These are phyloP conservation scores for Otus scops DNA, from an alignment of 2,797 vertebrate species.

Conservation along the genomic window DNA sequence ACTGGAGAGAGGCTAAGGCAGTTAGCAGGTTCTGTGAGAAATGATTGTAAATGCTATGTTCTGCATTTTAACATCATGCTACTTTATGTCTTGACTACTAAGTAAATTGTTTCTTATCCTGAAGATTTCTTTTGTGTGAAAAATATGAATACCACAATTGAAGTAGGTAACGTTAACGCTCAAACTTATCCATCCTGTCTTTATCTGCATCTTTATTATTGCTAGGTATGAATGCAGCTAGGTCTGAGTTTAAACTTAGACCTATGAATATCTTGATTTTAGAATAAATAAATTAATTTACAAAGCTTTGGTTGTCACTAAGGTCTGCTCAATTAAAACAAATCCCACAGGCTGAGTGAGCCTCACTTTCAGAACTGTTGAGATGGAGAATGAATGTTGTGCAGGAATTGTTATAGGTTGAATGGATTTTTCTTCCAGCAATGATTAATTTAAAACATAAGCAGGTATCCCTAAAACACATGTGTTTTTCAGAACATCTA, in stretches of 20 bases:
- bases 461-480: neutral
- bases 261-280: neutral
- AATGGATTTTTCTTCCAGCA: neutral
- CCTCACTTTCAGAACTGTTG: neutral
- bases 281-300: no score
- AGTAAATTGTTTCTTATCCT: neutral
- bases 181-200: neutral
- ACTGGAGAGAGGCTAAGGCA: neutral
- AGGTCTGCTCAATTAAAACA: neutral
- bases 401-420: neutral
- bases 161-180: neutral
- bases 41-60: neutral
- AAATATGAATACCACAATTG: neutral
- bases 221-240: neutral
- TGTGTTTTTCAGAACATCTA: neutral
- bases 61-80: neutral
- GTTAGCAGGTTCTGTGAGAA: neutral
- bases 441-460: neutral
- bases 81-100: neutral
- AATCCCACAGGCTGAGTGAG: neutral
- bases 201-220: neutral
- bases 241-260: neutral
- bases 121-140: neutral
- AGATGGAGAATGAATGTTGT: neutral
- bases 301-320: neutral